Evolutionary conservation across 1,140 invertebrate species (phyloP), one percentile per base, ranked within the genome.

Genomic region (Lanistes nyassanus): DNA sequence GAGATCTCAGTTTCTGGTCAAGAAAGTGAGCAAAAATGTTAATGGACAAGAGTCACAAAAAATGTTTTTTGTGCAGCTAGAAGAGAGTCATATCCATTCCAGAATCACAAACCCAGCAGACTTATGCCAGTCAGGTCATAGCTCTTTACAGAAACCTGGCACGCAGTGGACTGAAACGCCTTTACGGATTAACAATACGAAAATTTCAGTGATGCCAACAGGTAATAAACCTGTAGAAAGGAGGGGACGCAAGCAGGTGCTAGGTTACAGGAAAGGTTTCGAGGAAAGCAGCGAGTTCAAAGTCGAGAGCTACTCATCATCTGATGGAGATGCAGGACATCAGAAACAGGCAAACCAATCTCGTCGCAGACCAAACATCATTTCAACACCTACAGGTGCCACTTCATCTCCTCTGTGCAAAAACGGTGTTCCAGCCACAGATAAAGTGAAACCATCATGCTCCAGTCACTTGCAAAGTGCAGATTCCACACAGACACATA

Each of bases 11-110:
- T 75, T 67, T 58, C 51, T 75, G 26, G 74, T 75, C 0, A 75
- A 68, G 53, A 74, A 74, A 53, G 72, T 74, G 26, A 60, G 64
- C 29, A 74, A 74, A 53, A 58, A 74, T n/a, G 65, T 74, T 31
- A 74, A 74, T 26, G 72, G 72, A n/a, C 37, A 53, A n/a, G n/a
- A 62, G 34, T 42, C 72, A 7, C 55, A 36, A 36, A 51, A 66
- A 19, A 19, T 74, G 7, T 34, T 74, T 21, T 74, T 42, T n/a
- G 58, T 65, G 1, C 72, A 58, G 13, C 29, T 74, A 0, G 29
- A 60, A 26, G 56, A 60, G 3, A 11, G 13, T 60, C n/a, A 31
- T 9, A 11, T 60, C 9, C 56, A 60, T 26, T 11, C 1, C 19
- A 6, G 42, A 47, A 9, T 16, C 1, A 47, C 9, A 47, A 16